Evolutionary conservation across 2,797 vertebrate genomes (phyloP).

Genomic region (Erethizon dorsatum): DNA sequence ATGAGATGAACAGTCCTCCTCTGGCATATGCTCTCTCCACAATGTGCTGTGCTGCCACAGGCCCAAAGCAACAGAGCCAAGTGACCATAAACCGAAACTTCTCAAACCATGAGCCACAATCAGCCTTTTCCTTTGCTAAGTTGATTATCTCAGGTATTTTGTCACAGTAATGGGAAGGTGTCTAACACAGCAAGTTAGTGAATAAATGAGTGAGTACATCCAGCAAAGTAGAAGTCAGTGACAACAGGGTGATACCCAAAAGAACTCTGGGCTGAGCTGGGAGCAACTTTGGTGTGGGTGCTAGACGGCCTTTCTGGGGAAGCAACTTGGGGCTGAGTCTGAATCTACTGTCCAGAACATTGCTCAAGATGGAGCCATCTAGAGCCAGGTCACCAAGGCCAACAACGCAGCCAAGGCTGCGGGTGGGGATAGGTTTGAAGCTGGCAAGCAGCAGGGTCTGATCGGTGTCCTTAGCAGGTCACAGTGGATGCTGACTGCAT

Average conservation of each 20-base stretch:
- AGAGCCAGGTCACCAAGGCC: not conserved
- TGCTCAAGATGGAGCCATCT: not conserved
- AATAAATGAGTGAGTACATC: not conserved
- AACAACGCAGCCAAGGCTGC: not conserved
- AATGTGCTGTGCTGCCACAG: not conserved
- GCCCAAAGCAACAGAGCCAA: not conserved
- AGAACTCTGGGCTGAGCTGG: fast-evolving
- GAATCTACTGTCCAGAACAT: not conserved
- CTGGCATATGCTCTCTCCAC: not conserved
- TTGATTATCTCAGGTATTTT: not conserved
- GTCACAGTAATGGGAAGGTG: not conserved
- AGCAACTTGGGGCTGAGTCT: not conserved
- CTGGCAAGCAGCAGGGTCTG: no score
- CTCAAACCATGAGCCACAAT: not conserved
- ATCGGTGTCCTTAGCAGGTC: not conserved
- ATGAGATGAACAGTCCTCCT: no score
- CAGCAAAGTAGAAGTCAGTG: fast-evolving
- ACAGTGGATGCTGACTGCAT: not conserved
- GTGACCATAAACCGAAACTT: not conserved
- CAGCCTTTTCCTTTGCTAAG: not conserved
- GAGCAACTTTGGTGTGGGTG: no score
- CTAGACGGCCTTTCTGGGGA: not conserved
- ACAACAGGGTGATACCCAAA: fast-evolving
- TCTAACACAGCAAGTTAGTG: not conserved
- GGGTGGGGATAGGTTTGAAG: not conserved